Evolutionary conservation across 2,888 invertebrate species (phyloP), one percentile per base, ranked within the genome.

Genomic region (Desoria tigrina): DNA sequence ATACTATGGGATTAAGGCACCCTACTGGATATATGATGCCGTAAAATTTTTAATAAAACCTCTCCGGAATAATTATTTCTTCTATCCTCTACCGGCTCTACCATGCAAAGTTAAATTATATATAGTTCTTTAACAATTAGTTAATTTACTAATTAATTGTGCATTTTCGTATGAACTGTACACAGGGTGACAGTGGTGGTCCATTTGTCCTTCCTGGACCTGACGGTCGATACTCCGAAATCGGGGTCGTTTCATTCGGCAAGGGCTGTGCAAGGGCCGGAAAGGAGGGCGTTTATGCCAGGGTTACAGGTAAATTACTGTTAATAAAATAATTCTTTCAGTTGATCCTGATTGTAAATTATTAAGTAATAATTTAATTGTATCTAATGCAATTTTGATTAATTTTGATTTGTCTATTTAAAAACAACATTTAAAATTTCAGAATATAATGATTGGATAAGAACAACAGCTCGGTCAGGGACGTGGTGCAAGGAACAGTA

Each of bases 131-230:
- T n/a, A n/a, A n/a, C n/a, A n/a, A n/a, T n/a, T n/a, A n/a, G n/a
- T n/a, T n/a, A n/a, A n/a, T n/a, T n/a, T n/a, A n/a, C n/a, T n/a
- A n/a, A n/a, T n/a, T n/a, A n/a, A n/a, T n/a, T n/a, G 28, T 26
- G 11, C 28, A 60, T 32, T 54, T 42, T 2, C 57, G 14, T 26
- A 58, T 42, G 14, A 53, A 24, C 26, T 16, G 37, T n/a, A n/a
- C n/a, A n/a, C 23, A 70, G 68, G 72, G 75, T 2, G 75, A 75
- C 28, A 65, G 65, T n/a, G 75, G 75, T 11, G 75, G 75, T 2
- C 74, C 74, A 11, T 70, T 66, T 53, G 59, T 69, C 27, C 55
- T 60, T 11, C 24, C 32, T 11, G 65, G 56, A 32, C 59, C 42
- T 1, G 42, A 57, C 24, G 71, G 65, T 21, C 18, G 65, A 11